These are phyloP conservation scores for Theonella swinhoei DNA, from an alignment of 37 sponge, comb jelly and placozoan genomes.

Conservation along the genomic window DNA sequence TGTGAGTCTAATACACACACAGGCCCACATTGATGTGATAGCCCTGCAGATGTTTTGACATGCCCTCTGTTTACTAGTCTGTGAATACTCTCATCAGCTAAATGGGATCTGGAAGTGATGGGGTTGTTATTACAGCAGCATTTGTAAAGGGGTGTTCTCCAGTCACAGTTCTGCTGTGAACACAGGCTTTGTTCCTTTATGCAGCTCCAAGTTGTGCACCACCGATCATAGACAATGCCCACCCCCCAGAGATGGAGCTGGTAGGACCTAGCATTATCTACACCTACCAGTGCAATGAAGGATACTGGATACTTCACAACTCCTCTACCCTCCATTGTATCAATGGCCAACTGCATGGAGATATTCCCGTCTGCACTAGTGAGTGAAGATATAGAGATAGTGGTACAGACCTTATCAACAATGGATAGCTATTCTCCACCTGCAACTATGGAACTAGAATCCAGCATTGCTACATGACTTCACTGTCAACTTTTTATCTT, in stretches of 20 bases:
- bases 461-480: too few species aligned
- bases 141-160: neutral
- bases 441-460: too few species aligned
- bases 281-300: slow-evolving; percentile 14
- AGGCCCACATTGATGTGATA: too few species aligned
- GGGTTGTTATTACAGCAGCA: neutral
- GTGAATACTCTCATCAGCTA: neutral
- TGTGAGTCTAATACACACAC: neutral
- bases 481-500: neutral
- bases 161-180: neutral
- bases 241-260: neutral
- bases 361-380: slow-evolving; percentile 39
- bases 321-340: neutral
- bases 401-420: neutral
- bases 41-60: neutral
- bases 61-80: neutral
- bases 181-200: neutral
- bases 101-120: neutral
- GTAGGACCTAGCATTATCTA: neutral
- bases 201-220: neutral
- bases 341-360: slow-evolving; percentile 21
- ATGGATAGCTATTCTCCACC: neutral
- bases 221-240: neutral
- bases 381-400: slow-evolving; percentile 15
- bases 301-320: slow-evolving; percentile 18